Conservation (phyloP, 2,888 invertebrate genomes). For the Diplolepis rosae region DNA sequence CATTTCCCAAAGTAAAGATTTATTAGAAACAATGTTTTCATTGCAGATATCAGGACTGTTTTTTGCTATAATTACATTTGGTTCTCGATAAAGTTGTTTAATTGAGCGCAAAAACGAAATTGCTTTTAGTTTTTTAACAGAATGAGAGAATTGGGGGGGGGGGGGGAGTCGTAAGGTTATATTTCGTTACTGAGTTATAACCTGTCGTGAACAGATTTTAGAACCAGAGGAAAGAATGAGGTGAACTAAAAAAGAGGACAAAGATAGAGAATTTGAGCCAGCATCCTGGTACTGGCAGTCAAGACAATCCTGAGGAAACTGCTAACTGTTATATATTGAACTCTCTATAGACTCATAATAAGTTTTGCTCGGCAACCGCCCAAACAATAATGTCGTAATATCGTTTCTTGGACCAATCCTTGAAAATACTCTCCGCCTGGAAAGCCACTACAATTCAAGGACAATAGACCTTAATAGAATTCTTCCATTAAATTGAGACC, state of each 20-base stretch:
- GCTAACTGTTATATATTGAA: slow-evolving; percentile 22
- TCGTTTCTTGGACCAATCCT: slow-evolving; percentile 26
- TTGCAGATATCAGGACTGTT: not conserved
- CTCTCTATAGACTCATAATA: slow-evolving; percentile 24
- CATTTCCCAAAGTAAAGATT: not conserved
- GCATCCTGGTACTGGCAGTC: not conserved
- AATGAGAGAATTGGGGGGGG: too few relatives aligned
- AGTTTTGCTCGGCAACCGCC: slow-evolving; percentile 8
- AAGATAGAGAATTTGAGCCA: slow-evolving; percentile 4
- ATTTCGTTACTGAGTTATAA: slow-evolving; percentile 41
- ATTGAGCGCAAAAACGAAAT: slow-evolving; percentile 17
- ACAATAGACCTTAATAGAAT: slow-evolving; percentile 25
- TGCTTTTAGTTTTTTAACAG: not conserved
- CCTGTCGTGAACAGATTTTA: slow-evolving; percentile 42
- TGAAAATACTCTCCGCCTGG: slow-evolving; percentile 4
- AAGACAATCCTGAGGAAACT: slow-evolving; percentile 22
- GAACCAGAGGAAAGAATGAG: not conserved
- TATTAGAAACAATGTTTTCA: slow-evolving; percentile 10
- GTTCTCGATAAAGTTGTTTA: not conserved
- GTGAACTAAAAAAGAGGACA: slow-evolving; percentile 10
- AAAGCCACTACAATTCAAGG: slow-evolving; percentile 28
- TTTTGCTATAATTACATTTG: not conserved
- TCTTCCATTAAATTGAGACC: slow-evolving; percentile 16
- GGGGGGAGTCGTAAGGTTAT: too few relatives aligned
- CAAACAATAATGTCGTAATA: slow-evolving; percentile 29